Base-by-base conservation (phyloP, 2,113 vertebrate genomes). In the Misgurnus mizolepis region DNA sequence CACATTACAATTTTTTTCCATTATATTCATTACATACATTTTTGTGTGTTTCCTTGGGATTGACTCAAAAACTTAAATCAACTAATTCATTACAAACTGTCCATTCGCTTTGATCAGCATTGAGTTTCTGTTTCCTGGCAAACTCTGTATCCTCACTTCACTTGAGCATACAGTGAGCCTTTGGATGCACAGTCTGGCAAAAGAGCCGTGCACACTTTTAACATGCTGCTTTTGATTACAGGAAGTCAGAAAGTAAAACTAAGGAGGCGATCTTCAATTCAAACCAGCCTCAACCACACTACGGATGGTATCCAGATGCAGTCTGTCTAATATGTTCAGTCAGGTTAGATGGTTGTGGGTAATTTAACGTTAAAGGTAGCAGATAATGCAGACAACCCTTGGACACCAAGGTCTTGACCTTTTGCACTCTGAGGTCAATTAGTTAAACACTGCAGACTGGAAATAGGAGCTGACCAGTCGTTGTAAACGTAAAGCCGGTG, bases 271-370 rank as follows among this genome's bases (percentile, higher is more conserved):
- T 81, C 73, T 67, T 80, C 53, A 22, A 66, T 58, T 73, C 64
- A 50, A 41, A 17, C 68, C 50, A 69, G 45, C 67, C 18, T 50
- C 43, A 72, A 47, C 15, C 43, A 18, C 56, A 66, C 41, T 60
- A 79, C 80, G 85, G 56, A 81, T 82, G 77, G 58, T 34, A 41
- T 73, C 74, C 86, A 87, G 70, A 86, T 86, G 84, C 71, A 68
- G 60, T 55, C 11, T n/a, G 49, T 41, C 12, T 49, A 12, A 50
- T 5, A 60, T 7, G 11, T 43, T 65, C 8, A 67, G 6, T 12
- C 40, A 39, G 15, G 39, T 39, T 70, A 2, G 0, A 53, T 4
- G 76, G 53, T 70, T 12, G 39, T 15, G 6, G 15, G 17, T 12
- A 67, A 71, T 7, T 34, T 18, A 45, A 45, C n/a, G 7, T 67